A percentile compares a stretch with the other conserved stretches of the same genome.
Conservation (phyloP, 1,140 invertebrate genomes). For the Lepeophtheirus salmonis region DNA sequence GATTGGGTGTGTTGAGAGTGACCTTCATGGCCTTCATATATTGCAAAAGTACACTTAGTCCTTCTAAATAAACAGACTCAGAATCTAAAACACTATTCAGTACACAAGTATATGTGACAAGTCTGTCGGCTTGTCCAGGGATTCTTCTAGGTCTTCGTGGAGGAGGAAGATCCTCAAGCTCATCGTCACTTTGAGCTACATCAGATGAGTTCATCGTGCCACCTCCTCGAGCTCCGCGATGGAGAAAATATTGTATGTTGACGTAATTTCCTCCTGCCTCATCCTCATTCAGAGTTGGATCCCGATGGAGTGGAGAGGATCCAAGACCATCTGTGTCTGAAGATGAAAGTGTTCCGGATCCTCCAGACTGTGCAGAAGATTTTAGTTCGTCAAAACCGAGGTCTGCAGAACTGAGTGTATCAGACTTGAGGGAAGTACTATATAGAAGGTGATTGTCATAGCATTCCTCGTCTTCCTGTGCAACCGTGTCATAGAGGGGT, state of each 20-base stretch:
- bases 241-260: constrained; percentile 70
- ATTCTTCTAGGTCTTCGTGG: neutral
- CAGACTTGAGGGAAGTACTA: constrained; percentile 4
- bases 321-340: neutral
- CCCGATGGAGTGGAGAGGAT: neutral
- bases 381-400: constrained; percentile 3
- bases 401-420: constrained; percentile 9
- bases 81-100: constrained; percentile 72
- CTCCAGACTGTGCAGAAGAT: neutral
- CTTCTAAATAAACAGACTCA: constrained; percentile 70
- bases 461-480: constrained; percentile 19
- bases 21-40: constrained; percentile 81
- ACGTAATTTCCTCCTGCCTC: constrained; percentile 57
- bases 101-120: constrained; percentile 48
- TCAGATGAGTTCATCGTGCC: constrained; percentile 31
- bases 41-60: constrained; percentile 51
- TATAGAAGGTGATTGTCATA: constrained; percentile 19
- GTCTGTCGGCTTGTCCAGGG: neutral
- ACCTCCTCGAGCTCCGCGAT: constrained; percentile 38
- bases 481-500: constrained; percentile 9
- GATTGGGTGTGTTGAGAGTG: constrained; percentile 63
- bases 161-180: neutral
- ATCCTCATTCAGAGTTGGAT: too few relatives aligned
- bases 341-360: constrained; percentile 8
- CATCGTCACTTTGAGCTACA: constrained; percentile 31